phyloP scores from a whole-genome alignment of 2,113 vertebrate genomes.

The Oncorhynchus gorbuscha region DNA sequence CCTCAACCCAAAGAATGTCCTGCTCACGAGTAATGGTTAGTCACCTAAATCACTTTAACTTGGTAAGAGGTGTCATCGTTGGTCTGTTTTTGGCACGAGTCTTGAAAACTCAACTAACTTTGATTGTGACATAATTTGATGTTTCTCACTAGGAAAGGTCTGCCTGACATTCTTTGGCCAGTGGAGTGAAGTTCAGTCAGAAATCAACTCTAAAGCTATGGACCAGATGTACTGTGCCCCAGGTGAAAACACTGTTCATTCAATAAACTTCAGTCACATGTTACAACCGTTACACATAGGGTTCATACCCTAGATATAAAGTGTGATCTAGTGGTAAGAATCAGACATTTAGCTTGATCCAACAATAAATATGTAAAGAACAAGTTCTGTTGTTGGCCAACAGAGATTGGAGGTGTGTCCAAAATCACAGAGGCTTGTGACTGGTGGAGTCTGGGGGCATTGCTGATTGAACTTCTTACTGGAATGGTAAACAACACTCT shows the following conservation, averaged over 20 bases:
- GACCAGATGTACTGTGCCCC: slow-evolving; percentile 93
- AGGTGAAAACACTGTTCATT: slow-evolving; percentile 71
- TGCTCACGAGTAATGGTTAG: slow-evolving; percentile 86
- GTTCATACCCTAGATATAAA: not conserved
- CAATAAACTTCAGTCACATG: not conserved
- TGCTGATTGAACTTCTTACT: slow-evolving; percentile 91
- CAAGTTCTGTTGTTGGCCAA: slow-evolving; percentile 26
- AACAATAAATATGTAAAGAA: not conserved
- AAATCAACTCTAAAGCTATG: slow-evolving; percentile 77
- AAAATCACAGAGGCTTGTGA: slow-evolving; percentile 90
- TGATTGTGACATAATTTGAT: not conserved
- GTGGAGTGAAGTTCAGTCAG: slow-evolving; percentile 92
- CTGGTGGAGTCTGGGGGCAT: slow-evolving; percentile 95
- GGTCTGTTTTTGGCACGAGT: not conserved
- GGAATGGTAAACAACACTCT: slow-evolving; percentile 80
- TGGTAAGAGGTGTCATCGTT: not conserved
- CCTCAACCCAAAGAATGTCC: slow-evolving; percentile 93
- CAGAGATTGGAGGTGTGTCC: slow-evolving; percentile 89
- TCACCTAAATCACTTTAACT: not conserved
- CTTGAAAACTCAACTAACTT: not conserved
- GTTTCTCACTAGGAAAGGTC: slow-evolving; percentile 80
- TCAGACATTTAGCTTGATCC: not conserved
- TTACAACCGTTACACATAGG: not conserved
- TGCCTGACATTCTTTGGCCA: slow-evolving; percentile 94
- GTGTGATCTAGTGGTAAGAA: slow-evolving; percentile 52